Base-by-base conservation (phyloP, 2,888 invertebrate genomes). In the Horisme vitalbata region DNA sequence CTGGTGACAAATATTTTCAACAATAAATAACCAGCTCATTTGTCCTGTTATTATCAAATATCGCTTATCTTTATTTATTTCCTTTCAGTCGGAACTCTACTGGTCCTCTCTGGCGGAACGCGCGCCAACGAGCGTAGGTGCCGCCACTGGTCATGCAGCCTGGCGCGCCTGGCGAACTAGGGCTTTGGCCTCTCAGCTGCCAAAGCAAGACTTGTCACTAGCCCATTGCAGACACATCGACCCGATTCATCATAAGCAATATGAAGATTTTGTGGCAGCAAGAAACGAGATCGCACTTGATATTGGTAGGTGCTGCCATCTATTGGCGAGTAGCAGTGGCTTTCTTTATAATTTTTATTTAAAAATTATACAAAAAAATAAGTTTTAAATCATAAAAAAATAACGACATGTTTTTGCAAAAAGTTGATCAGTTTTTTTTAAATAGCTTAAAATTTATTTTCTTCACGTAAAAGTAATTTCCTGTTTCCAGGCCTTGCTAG, bases 201-300 rank as follows among this genome's bases (percentile, higher is more conserved):
- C 99, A 26, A 95, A 95, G 79, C 98, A 98, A 88, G 99, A 99
- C 79, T 92, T 99, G 47, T 95, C 97, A 5, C 89, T 96, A 63
- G 93, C 95, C 39, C 97, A 97, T 76, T 98, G 98, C 83, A 93
- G 94, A 71, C 95, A 97, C 78, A 91, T 99, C 47, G 95, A 95
- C 57, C 90, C 94, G 10, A 92, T 93, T 68, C 93, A 96, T 73
- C 92, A 93, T 69, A 93, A 93, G 59, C 94, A 96, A 67, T 99
- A 95, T 79, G 95, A 97, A 84, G 97, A 98, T 82, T 99, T 99
- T 82, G 95, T 98, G 62, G 94, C 96, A 36, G 96, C 96, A 41
- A 92, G 99, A 38, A 99, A 99, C 83, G 97, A 98, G 90, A 95
- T 97, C 65, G 97, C 98, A 26, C 91, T 99, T 72, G 99, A 99